A percentile compares a stretch with the other conserved stretches of the same genome.
Conservation (phyloP, 2,888 invertebrate genomes). For the Aporophyla nigra region DNA sequence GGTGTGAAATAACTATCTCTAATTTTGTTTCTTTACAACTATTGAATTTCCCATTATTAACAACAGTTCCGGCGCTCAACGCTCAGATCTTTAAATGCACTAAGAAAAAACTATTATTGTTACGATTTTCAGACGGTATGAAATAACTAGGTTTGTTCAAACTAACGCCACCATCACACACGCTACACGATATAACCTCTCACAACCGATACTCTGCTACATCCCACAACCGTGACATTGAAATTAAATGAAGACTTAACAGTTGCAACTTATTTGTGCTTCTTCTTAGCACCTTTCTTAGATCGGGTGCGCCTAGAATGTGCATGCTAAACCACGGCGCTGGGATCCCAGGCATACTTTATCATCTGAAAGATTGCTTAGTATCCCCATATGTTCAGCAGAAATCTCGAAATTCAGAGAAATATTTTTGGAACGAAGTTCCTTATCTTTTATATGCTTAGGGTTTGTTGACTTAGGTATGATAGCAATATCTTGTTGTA, state of each 20-base stretch:
- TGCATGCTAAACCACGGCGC: constrained; percentile 67
- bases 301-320: constrained; percentile 26
- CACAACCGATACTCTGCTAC: background rate
- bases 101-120: background rate
- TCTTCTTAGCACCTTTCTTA: constrained; percentile 21
- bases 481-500: constrained; percentile 93
- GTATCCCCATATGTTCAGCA: constrained; percentile 85
- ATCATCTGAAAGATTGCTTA: constrained; percentile 67
- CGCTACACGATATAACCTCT: background rate
- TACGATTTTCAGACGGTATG: background rate
- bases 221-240: background rate
- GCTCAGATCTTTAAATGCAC: background rate
- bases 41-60: background rate
- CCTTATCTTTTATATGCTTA: constrained; percentile 90
- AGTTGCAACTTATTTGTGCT: constrained; percentile 8
- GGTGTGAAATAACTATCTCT: background rate
- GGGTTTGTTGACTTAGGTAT: constrained; percentile 92
- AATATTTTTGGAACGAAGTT: too few species aligned
- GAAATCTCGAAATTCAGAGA: constrained; percentile 91
- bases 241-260: background rate
- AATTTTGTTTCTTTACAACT: background rate
- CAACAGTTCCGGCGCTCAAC: background rate
- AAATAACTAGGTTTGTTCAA: background rate
- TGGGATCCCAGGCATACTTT: constrained; percentile 78
- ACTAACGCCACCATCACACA: too few species aligned